phyloP scores from a whole-genome alignment of 2,888 invertebrate genomes.

The Acronicta aceris region DNA sequence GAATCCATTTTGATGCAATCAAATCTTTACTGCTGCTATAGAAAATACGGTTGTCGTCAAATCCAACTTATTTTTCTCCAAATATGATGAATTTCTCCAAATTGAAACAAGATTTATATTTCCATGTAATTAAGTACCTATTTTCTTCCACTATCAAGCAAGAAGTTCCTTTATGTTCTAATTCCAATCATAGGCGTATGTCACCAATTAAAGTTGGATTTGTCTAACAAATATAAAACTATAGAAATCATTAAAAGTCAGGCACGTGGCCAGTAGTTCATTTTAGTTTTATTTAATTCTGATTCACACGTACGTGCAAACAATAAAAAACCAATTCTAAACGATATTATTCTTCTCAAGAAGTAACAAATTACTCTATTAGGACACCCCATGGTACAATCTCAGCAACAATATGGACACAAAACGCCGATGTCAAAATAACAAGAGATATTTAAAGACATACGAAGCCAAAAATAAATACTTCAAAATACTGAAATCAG shows the following conservation, averaged over 20 bases:
- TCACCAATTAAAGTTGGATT: background rate
- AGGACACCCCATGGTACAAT: background rate
- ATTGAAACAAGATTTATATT: conserved; percentile 11
- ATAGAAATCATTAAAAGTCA: background rate
- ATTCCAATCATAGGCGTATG: no score
- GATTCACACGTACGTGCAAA: no score
- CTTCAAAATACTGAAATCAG: conserved; percentile 29
- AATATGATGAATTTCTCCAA: conserved; percentile 38
- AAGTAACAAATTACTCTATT: background rate
- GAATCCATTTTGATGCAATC: conserved; percentile 48
- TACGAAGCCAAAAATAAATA: background rate
- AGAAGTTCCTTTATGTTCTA: no score
- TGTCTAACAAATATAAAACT: background rate
- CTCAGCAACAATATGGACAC: background rate
- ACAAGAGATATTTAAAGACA: background rate
- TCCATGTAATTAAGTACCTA: no score
- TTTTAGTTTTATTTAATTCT: no score
- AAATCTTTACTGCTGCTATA: conserved; percentile 44
- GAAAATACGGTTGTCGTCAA: conserved; percentile 54
- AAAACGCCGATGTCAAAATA: background rate
- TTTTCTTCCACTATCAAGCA: background rate
- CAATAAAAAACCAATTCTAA: no score
- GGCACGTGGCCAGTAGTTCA: background rate
- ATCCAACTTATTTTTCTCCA: conserved; percentile 18
- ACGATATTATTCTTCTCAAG: background rate